Evolutionary conservation across 2,113 vertebrate genomes (phyloP).

Genomic region (Narcine bancroftii): DNA sequence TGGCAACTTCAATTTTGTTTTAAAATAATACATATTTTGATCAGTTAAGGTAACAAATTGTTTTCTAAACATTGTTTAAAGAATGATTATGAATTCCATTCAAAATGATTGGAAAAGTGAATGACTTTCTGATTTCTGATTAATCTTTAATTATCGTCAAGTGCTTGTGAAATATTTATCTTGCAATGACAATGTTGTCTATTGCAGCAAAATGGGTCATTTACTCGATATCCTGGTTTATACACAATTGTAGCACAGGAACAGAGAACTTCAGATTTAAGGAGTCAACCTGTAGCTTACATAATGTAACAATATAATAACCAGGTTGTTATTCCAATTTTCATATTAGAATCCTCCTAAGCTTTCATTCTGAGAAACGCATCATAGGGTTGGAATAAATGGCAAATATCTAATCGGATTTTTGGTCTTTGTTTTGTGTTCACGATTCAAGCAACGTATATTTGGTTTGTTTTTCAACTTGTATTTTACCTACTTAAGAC

Average conservation of each 20-base stretch:
- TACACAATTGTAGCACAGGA: neutral
- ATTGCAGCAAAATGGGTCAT: conserved; percentile 16
- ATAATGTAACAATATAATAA: conserved; percentile 24
- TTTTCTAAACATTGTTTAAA: neutral
- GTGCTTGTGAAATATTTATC: neutral
- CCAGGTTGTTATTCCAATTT: conserved; percentile 19
- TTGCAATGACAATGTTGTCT: neutral
- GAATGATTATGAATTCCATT: neutral
- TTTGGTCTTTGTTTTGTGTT: neutral
- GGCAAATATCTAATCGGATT: neutral
- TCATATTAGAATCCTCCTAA: conserved; percentile 5
- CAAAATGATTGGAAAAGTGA: neutral
- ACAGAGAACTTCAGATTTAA: neutral
- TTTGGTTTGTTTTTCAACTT: neutral
- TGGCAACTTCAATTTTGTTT: conserved; percentile 10
- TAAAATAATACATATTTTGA: neutral
- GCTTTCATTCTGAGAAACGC: neutral
- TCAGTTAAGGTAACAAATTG: neutral
- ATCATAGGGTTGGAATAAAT: neutral
- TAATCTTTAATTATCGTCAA: neutral
- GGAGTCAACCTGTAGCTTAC: neutral
- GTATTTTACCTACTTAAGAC: no score
- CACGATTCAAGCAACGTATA: neutral
- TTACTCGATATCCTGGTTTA: conserved; percentile 17
- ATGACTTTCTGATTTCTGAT: conserved; percentile 21